Percentiles rank a stretch among this genome's conserved stretches.
Conservation (phyloP, 2,113 vertebrate genomes). For the Phyllostomus discolor region DNA sequence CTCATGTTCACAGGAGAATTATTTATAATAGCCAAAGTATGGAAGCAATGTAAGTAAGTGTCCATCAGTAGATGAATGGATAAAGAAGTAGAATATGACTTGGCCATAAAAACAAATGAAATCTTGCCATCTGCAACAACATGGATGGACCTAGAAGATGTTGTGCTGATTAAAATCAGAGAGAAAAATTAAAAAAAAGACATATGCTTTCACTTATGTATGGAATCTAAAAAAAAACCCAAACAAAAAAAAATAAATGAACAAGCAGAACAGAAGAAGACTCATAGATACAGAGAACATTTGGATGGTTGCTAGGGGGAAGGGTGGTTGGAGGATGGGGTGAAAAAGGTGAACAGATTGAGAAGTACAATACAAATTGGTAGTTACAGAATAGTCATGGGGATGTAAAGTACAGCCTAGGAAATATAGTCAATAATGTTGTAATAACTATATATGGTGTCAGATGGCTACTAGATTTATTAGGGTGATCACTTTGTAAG, state of each 20-base stretch:
- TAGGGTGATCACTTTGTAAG: background rate
- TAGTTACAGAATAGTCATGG: background rate
- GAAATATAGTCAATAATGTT: background rate
- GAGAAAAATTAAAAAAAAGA: background rate
- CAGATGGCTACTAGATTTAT: background rate
- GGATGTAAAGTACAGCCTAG: background rate
- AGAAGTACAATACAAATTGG: background rate
- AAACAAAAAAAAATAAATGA: background rate
- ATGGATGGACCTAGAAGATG: background rate
- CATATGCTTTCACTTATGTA: background rate
- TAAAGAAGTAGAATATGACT: background rate
- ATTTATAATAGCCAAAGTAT: background rate
- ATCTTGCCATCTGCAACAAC: background rate
- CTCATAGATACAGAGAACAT: background rate
- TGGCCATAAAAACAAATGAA: background rate
- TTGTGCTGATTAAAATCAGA: background rate
- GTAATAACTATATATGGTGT: background rate
- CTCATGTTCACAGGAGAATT: background rate
- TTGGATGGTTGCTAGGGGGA: background rate
- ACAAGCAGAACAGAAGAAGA: background rate
- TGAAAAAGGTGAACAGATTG: background rate
- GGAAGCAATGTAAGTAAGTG: background rate
- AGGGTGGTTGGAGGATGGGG: background rate
- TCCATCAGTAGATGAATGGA: background rate
- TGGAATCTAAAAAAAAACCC: background rate